phyloP scores from a whole-genome alignment of 2,113 vertebrate species.

The Petrocephalus microphthalmus region DNA sequence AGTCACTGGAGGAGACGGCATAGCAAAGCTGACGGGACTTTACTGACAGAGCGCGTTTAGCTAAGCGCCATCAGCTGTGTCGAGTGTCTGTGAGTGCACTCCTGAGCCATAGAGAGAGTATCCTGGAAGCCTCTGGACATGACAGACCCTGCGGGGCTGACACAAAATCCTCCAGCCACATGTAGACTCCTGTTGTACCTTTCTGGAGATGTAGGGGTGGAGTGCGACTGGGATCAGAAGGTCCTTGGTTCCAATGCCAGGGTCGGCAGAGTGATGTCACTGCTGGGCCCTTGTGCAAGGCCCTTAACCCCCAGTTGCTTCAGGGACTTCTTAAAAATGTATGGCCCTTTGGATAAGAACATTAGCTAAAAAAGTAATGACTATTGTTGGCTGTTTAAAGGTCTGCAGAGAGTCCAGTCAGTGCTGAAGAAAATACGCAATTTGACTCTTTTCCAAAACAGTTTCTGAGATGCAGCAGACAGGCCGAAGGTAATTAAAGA shows the following conservation, averaged over 20 bases:
- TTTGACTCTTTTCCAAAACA: neutral
- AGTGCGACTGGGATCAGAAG: neutral
- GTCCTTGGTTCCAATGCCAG: neutral
- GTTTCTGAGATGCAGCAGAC: neutral
- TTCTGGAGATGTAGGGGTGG: neutral
- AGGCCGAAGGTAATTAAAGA: neutral
- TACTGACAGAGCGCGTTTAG: neutral
- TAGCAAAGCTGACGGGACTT: neutral
- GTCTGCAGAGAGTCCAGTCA: neutral
- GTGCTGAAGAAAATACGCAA: neutral
- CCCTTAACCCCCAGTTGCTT: neutral
- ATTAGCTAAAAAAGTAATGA: neutral
- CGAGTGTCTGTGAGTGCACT: neutral
- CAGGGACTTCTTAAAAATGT: neutral
- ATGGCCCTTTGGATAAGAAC: neutral
- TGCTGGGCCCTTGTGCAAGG: neutral
- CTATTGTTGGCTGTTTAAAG: neutral
- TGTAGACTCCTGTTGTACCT: neutral
- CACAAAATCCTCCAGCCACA: neutral
- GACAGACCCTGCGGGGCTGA: neutral
- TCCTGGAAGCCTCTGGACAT: neutral
- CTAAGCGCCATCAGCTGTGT: neutral
- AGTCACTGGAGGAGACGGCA: neutral
- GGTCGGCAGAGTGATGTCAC: neutral
- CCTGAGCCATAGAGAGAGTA: neutral